Conservation (phyloP, 1,140 invertebrate genomes). For the Caenorhabditis latens region DNA sequence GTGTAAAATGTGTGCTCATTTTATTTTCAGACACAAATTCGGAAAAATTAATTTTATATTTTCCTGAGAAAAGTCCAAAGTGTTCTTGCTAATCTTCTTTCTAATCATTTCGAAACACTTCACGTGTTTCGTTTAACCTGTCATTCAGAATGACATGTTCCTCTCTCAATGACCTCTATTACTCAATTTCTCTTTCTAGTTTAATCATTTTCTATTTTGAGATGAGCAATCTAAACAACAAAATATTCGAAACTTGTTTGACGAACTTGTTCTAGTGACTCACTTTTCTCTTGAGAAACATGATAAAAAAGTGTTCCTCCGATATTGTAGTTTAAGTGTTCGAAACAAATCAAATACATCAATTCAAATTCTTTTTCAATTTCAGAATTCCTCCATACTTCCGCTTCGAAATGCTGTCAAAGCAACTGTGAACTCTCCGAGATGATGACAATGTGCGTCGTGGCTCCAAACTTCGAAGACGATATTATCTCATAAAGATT, state of each 20-base stretch:
- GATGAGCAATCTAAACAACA: slow-evolving; percentile 11
- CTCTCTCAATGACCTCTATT: neutral
- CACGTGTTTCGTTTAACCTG: neutral
- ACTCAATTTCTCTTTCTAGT: neutral
- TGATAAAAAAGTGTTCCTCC: neutral
- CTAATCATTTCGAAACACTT: slow-evolving; percentile 21
- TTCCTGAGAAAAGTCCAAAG: neutral
- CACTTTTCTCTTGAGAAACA: neutral
- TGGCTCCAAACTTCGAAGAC: neutral
- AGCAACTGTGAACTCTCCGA: neutral
- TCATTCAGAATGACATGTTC: slow-evolving; percentile 3
- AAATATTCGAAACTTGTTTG: neutral
- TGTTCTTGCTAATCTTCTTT: neutral
- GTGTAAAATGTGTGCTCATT: too few relatives aligned
- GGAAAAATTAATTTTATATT: too few relatives aligned
- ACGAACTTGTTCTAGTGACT: neutral
- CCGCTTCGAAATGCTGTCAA: neutral
- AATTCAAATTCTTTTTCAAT: neutral
- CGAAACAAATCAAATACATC: neutral
- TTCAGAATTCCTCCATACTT: neutral
- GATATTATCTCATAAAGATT: neutral
- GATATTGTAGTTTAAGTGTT: neutral
- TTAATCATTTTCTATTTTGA: slow-evolving; percentile 1
- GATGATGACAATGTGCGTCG: neutral
- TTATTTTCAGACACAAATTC: too few relatives aligned